Percentiles rank a stretch among this genome's conserved stretches.
These are phyloP conservation scores for Melanostoma mellinum DNA, from an alignment of 2,888 invertebrate genomes.

Conservation along the genomic window DNA sequence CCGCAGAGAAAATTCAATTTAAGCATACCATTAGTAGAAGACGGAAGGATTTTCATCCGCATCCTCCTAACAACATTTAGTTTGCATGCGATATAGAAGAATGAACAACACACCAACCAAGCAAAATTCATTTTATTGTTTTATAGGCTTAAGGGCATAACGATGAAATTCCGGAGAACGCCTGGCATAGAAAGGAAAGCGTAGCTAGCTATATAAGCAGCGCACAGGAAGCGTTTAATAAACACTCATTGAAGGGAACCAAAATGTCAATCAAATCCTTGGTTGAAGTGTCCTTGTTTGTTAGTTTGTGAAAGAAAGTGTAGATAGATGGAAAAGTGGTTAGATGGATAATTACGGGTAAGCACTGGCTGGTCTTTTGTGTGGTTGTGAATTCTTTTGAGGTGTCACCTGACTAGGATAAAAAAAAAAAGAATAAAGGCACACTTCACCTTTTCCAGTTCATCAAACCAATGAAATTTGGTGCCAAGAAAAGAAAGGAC, in stretches of 20 bases:
- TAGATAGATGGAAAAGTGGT: conserved; percentile 6
- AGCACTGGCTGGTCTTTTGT: conserved; percentile 36
- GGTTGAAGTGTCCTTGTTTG: conserved; percentile 53
- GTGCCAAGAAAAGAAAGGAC: not conserved
- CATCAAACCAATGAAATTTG: conserved; percentile 62
- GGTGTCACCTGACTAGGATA: conserved; percentile 46
- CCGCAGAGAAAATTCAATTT: conserved; percentile 67
- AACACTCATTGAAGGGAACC: conserved; percentile 61
- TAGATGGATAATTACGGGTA: conserved; percentile 55
- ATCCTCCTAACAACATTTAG: conserved; percentile 21
- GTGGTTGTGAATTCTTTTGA: conserved; percentile 47
- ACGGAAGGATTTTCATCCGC: conserved; percentile 36
- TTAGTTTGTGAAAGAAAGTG: conserved; percentile 24
- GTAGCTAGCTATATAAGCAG: not conserved
- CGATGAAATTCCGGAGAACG: conserved; percentile 41
- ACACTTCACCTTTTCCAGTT: conserved; percentile 62
- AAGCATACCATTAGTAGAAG: conserved; percentile 63
- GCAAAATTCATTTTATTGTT: conserved; percentile 39
- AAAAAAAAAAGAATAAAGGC: not conserved
- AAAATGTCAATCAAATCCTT: conserved; percentile 68
- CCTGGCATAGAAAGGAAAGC: not conserved
- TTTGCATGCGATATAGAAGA: conserved; percentile 47
- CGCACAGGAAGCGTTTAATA: conserved; percentile 54
- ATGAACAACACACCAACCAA: not conserved
- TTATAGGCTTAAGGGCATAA: conserved; percentile 55